Percentiles rank a stretch among this genome's conserved stretches.
phyloP scores from a whole-genome alignment of 2,888 invertebrate genomes.

The Acleris literana region DNA sequence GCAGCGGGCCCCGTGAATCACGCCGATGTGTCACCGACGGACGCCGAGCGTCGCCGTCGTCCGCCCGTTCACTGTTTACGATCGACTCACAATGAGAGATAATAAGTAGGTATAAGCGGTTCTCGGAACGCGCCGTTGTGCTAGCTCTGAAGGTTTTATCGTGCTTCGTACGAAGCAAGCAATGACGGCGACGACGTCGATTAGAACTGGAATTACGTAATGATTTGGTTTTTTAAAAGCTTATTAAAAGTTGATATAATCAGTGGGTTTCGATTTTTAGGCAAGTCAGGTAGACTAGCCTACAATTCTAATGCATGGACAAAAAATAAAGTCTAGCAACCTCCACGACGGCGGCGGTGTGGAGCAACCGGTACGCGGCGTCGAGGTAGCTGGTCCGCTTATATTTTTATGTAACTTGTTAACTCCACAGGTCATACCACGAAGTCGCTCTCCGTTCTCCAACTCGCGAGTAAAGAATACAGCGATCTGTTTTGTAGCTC shows the following conservation, averaged over 20 bases:
- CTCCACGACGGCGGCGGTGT: conserved; percentile 42
- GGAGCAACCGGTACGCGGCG: conserved; percentile 65
- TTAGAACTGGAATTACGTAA: conserved; percentile 1
- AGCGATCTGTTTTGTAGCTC: conserved; percentile 1
- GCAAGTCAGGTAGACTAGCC: too few species aligned
- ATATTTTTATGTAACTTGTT: conserved; percentile 77
- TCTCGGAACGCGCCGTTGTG: conserved; percentile 56
- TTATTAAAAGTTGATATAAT: too few species aligned
- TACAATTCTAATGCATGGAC: not conserved
- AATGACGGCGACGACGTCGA: not conserved
- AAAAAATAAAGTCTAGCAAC: not conserved
- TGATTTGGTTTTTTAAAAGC: not conserved
- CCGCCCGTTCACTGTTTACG: conserved; percentile 53
- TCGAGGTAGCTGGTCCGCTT: conserved; percentile 51
- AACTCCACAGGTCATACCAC: conserved; percentile 29
- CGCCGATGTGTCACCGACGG: conserved; percentile 72
- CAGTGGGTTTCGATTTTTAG: too few species aligned
- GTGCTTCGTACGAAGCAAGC: conserved; percentile 37
- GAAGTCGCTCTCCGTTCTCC: conserved; percentile 16
- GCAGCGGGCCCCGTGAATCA: conserved; percentile 68
- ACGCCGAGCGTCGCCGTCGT: conserved; percentile 45
- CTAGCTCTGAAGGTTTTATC: conserved; percentile 40
- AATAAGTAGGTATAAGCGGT: conserved; percentile 47
- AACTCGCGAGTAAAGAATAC: conserved; percentile 15
- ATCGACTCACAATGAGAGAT: conserved; percentile 51